Conservation (phyloP, 2,888 invertebrate species). For the Trichogramma dendrolimi region DNA sequence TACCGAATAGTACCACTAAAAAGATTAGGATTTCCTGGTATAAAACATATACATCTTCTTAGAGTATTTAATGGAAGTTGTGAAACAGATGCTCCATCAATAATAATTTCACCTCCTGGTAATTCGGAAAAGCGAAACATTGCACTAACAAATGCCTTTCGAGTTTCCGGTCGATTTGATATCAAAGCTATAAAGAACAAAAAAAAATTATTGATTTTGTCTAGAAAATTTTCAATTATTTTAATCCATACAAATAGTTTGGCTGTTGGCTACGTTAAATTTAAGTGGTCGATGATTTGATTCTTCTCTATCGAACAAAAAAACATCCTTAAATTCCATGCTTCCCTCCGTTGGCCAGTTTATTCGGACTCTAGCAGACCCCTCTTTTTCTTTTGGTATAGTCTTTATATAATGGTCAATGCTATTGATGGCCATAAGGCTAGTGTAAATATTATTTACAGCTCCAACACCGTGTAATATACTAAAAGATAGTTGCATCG, state of each 20-base stretch:
- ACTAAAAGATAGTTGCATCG: constrained; percentile 35
- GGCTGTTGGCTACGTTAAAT: constrained; percentile 31
- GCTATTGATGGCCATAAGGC: constrained; percentile 33
- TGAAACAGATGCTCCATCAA: constrained; percentile 33
- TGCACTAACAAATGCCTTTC: constrained; percentile 32
- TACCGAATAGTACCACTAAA: constrained; percentile 37
- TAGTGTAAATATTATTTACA: constrained; percentile 32
- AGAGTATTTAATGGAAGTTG: constrained; percentile 32
- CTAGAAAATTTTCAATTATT: background rate
- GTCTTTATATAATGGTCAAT: constrained; percentile 35
- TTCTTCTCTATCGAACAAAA: constrained; percentile 25
- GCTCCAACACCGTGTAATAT: constrained; percentile 32
- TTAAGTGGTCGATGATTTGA: constrained; percentile 31
- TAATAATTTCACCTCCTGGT: constrained; percentile 33
- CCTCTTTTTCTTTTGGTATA: constrained; percentile 35
- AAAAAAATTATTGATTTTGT: background rate
- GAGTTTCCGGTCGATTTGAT: constrained; percentile 27
- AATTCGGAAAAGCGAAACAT: constrained; percentile 35
- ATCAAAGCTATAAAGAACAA: constrained; percentile 25
- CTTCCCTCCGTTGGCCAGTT: constrained; percentile 36
- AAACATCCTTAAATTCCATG: constrained; percentile 36
- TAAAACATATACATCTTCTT: constrained; percentile 33
- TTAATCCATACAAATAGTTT: constrained; percentile 31
- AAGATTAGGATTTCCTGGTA: constrained; percentile 34
- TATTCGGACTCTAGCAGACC: constrained; percentile 22